Percentiles rank a stretch among this genome's conserved stretches.
Conservation (phyloP, 2,113 vertebrate species). For the Arizona elegans region DNA sequence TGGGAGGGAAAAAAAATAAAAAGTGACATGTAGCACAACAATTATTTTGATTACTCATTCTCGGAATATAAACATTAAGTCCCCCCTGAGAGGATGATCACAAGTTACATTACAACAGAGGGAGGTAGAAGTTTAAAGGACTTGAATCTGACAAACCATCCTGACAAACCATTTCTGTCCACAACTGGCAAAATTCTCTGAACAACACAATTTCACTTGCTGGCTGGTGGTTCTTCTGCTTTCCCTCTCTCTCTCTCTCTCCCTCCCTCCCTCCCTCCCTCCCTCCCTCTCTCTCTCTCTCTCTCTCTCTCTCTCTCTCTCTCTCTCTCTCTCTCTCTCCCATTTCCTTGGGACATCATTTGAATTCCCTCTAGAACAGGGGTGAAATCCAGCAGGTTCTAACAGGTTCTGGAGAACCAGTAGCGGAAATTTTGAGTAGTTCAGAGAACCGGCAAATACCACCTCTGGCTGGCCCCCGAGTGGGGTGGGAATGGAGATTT, state of each 20-base stretch:
- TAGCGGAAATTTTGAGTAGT: too few relatives aligned
- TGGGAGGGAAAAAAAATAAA: neutral
- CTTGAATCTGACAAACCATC: conserved; percentile 17
- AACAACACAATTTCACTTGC: conserved; percentile 35
- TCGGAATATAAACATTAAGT: neutral
- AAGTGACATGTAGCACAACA: neutral
- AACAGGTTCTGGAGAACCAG: too few relatives aligned
- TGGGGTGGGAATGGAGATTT: too few relatives aligned
- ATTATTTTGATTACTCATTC: neutral
- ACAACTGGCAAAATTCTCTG: conserved; percentile 43
- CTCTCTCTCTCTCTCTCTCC: neutral
- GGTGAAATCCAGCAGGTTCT: too few relatives aligned
- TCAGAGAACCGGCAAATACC: too few relatives aligned
- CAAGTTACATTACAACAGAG: neutral
- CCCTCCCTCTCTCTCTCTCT: neutral
- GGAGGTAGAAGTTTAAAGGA: neutral
- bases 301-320: neutral
- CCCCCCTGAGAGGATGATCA: neutral
- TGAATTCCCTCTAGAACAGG: neutral
- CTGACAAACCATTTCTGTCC: conserved; percentile 53
- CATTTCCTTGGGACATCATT: accelerated
- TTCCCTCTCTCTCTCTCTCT: neutral
- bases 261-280: too few relatives aligned
- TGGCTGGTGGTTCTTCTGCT: conserved; percentile 13
- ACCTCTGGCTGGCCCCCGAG: too few relatives aligned